Conservation (phyloP, 1,140 invertebrate genomes). For the Pachyrhynchus sulphureomaculatus region DNA sequence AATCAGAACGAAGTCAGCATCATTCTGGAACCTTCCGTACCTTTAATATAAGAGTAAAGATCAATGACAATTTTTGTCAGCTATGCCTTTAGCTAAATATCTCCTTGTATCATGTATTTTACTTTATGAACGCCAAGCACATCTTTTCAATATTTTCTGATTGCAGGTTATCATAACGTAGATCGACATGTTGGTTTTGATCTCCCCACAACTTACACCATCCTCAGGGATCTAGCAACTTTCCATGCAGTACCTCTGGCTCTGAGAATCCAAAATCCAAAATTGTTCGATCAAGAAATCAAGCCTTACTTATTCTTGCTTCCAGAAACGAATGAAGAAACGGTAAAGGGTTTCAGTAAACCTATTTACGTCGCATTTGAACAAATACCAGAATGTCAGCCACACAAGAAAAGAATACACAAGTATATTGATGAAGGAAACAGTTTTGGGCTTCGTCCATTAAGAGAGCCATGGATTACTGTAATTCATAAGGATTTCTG, state of each 20-base stretch:
- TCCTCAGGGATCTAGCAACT: constrained; percentile 52
- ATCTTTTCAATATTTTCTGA: no score
- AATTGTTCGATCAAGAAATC: constrained; percentile 50
- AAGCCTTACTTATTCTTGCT: constrained; percentile 36
- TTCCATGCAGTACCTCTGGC: constrained; percentile 59
- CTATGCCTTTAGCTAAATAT: no score
- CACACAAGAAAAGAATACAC: constrained; percentile 1
- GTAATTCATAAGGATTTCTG: constrained; percentile 61
- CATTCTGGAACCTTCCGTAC: no score
- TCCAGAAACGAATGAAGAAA: background rate
- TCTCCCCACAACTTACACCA: constrained; percentile 50
- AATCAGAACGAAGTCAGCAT: no score
- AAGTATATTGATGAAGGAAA: background rate
- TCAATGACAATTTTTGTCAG: no score
- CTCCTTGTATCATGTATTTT: no score
- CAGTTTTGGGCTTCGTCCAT: background rate
- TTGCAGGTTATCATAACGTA: constrained; percentile 48
- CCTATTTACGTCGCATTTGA: background rate
- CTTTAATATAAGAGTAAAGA: no score
- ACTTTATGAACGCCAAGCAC: no score
- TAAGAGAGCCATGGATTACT: constrained; percentile 53
- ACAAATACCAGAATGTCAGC: constrained; percentile 11
- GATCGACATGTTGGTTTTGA: constrained; percentile 54
- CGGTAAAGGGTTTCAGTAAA: background rate
- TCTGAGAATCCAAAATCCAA: constrained; percentile 49